phyloP scores from a whole-genome alignment of 2,888 invertebrate genomes.

The Fissipunctia ypsillon region DNA sequence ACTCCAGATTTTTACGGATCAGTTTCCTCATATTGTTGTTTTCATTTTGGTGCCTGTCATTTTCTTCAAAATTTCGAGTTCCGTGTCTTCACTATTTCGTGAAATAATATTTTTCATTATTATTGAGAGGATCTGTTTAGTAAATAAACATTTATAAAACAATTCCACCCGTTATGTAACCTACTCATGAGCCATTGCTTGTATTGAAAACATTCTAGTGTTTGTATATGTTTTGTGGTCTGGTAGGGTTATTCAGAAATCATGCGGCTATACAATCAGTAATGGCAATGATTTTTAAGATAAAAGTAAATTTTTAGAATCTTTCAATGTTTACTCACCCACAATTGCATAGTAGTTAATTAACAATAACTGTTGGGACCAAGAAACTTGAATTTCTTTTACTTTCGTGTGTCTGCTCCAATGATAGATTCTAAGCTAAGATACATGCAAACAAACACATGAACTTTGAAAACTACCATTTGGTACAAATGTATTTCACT shows the following conservation, averaged over 20 bases:
- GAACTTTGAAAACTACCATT: not conserved
- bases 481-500: not conserved
- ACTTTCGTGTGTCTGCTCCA: not conserved
- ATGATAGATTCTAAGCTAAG: not conserved
- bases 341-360: not conserved
- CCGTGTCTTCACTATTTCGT: not conserved
- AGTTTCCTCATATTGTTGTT: not conserved
- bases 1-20: not conserved
- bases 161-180: slow-evolving; percentile 2
- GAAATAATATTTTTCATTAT: not conserved
- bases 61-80: not conserved
- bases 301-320: not conserved
- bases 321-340: not conserved
- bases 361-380: not conserved
- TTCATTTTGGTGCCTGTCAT: not conserved
- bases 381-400: not conserved
- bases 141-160: not conserved
- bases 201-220: not conserved
- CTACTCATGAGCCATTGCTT: not conserved
- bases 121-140: not conserved
- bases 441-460: not conserved
- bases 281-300: not conserved
- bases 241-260: not conserved
- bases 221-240: not conserved
- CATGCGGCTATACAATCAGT: not conserved